Evolutionary conservation across 2,113 vertebrate species (phyloP).

Genomic region (Xiphophorus maculatus): DNA sequence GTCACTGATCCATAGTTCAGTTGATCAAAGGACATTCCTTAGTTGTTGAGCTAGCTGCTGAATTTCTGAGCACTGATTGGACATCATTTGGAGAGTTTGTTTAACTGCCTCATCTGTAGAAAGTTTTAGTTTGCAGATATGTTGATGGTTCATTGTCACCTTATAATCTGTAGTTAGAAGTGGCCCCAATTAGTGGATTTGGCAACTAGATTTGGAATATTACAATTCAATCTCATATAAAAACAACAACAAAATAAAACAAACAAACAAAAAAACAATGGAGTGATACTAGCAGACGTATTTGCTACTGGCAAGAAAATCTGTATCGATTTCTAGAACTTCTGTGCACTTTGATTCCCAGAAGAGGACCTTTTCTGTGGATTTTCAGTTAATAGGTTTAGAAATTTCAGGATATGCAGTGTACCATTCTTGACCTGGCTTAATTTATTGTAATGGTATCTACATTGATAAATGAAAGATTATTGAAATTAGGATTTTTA

Average conservation of each 20-base stretch:
- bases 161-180: slow-evolving; percentile 5
- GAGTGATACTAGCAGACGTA: too few relatives aligned
- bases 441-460: neutral
- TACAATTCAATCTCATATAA: neutral
- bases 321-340: neutral
- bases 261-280: neutral
- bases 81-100: slow-evolving; percentile 6
- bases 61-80: neutral
- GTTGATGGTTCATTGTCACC: slow-evolving; percentile 5
- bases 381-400: neutral
- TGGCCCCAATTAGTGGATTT: slow-evolving; percentile 8
- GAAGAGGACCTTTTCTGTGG: neutral
- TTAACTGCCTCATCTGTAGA: slow-evolving; percentile 20
- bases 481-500: neutral
- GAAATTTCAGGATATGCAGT: neutral
- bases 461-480: neutral
- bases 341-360: neutral
- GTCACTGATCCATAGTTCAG: neutral
- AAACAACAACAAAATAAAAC: neutral
- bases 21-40: neutral
- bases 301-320: neutral
- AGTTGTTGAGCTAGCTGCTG: neutral
- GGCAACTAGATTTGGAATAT: slow-evolving; percentile 8
- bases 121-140: slow-evolving; percentile 23
- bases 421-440: neutral